Percentiles rank a stretch among this genome's conserved stretches.
Conservation (phyloP, 2,888 invertebrate genomes). For the Epinotia demarniana region DNA sequence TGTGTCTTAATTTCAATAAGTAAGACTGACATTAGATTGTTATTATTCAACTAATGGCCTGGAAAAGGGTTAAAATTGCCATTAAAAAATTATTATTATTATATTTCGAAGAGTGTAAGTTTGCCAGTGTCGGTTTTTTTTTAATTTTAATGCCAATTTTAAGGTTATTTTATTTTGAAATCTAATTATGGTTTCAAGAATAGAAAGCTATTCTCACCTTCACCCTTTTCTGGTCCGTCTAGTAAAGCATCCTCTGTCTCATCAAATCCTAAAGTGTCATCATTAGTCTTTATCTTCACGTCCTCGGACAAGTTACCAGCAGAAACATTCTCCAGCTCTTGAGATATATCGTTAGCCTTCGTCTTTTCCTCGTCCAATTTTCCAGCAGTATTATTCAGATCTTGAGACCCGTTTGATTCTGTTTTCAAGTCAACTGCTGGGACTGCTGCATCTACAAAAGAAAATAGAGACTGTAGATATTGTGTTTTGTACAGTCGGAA, state of each 20-base stretch:
- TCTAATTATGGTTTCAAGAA: too few relatives aligned
- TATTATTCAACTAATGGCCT: too few relatives aligned
- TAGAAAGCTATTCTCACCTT: background rate
- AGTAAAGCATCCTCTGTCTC: background rate
- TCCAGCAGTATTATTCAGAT: background rate
- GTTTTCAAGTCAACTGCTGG: background rate
- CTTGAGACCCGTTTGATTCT: background rate
- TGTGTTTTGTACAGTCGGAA: too few relatives aligned
- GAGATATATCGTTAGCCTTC: background rate
- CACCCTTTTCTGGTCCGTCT: background rate
- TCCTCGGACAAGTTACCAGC: background rate
- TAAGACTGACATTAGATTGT: too few relatives aligned
- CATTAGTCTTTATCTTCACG: background rate
- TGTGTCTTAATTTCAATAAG: too few relatives aligned
- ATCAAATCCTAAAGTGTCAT: background rate
- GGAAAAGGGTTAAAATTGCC: too few relatives aligned
- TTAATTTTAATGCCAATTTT: too few relatives aligned
- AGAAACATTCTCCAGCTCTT: background rate
- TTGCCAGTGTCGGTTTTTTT: too few relatives aligned
- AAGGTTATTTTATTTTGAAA: too few relatives aligned
- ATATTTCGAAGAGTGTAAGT: too few relatives aligned
- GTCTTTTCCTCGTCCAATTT: background rate
- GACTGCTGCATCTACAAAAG: background rate
- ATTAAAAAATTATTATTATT: too few relatives aligned
- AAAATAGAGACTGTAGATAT: background rate